Base-by-base conservation (phyloP, 2,113 vertebrate species). In the Cercocebus atys region DNA sequence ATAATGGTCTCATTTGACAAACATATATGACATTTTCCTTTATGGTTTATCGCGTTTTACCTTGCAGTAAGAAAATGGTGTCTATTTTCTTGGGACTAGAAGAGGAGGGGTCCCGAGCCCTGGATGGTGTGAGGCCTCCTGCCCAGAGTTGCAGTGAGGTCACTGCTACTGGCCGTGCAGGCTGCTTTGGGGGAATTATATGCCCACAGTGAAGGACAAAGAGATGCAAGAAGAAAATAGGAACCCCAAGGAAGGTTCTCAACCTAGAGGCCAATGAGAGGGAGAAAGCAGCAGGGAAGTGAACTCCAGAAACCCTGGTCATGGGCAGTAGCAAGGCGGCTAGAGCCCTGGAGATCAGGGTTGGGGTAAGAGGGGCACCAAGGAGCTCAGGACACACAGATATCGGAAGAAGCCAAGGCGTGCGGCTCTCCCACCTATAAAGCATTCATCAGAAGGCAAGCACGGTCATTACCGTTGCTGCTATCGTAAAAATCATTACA, bases 391-490 rank as follows among this genome's bases (percentile, higher is more conserved):
- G 59, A 12, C 3, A 12, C 0, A 0, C 40, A 5, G 57, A 32
- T 4, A 1, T 22, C 0, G 0, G 3, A 23, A 27, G 38, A 25
- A 20, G 43, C 4, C 61, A 14, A 25, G 38, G 12, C 3, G 1
- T 1, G 2, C 9, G 1, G 2, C 22, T 4, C 45, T 30, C 2
- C 38, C 35, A 1, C 20, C 40, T 22, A 1, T 2, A 4, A 30
- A 22, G 13, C 16, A 1, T 1, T 35, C 12, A 22, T 68, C 13
- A n/a, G 25, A 27, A 40, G 7, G 47, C 5, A 3, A 17, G 30
- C 57, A 0, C 0, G 0, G 5, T 18, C 7, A 4, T 13, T 12
- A 4, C 0, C 7, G 35, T 1, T 20, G 76, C 55, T 45, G 47
- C 11, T 25, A 1, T 13, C 38, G 3, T 2, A 20, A 38, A 27